Evolutionary conservation across 2,888 invertebrate species (phyloP), one percentile per base, ranked within the genome.

Genomic region (Hoplodrina ambigua): DNA sequence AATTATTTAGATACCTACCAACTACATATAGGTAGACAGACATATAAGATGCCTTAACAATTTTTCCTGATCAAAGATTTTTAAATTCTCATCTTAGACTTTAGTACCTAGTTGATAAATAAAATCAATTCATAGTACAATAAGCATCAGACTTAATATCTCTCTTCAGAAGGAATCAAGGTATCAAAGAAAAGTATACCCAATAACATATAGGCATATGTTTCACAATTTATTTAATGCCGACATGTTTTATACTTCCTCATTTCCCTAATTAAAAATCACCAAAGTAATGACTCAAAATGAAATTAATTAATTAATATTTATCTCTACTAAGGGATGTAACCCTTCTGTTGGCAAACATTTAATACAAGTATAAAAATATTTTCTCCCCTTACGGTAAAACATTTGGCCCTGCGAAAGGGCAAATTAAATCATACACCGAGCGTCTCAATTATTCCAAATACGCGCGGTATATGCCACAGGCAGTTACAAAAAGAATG

Each of bases 351-450:
- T 67, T 57, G 30, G 57, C 57, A 73, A 75, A 69, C 77, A 84
- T 85, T 86, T 87, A 88, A 86, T 79, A 81, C 69, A 75, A 80
- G 67, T 80, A 84, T 84, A 80, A 86, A 87, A 89, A 90, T 88
- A 90, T 87, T 86, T 72, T 83, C 87, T 82, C 87, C 90, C 88
- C 86, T 83, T 82, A 82, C 79, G 68, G 72, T 77, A 86, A 91
- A 92, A 91, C 87, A 89, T 89, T 90, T 84, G 86, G 86, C 86
- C 86, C 87, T 87, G 89, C 89, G 90, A 94, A 93, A 91, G 91
- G 82, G 93, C 94, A 94, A 95, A 95, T 95, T 94, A 95, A 95
- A 95, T 94, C 94, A 94, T 94, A 94, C 89, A 92, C 87, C 87
- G 83, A 88, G 89, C 92, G 89, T 93, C 94, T 95, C 94, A 94